These are phyloP conservation scores for Arion vulgaris DNA, from an alignment of 1,140 invertebrate species.

Conservation along the genomic window DNA sequence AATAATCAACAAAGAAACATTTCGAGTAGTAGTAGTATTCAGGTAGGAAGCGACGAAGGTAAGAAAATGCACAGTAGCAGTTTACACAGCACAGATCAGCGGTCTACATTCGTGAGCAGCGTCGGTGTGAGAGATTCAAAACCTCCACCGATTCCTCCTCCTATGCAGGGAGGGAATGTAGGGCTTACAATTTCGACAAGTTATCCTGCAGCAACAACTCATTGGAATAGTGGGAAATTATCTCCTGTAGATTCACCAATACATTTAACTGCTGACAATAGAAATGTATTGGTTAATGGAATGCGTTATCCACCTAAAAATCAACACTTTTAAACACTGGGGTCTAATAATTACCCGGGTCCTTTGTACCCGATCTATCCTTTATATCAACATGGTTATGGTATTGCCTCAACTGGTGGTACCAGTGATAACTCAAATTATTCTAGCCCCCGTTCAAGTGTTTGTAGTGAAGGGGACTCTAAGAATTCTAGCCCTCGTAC, in stretches of 20 bases:
- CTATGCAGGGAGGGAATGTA: conserved; percentile 31
- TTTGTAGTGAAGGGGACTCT: conserved; percentile 78
- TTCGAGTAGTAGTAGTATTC: background rate
- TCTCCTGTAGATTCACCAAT: conserved; percentile 19
- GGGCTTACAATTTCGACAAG: conserved; percentile 10
- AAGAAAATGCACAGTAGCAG: conserved; percentile 15
- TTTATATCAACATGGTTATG: conserved; percentile 43
- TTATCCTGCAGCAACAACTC: conserved; percentile 33
- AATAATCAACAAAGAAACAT: background rate
- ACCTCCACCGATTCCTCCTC: conserved; percentile 45
- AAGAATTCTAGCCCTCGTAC: conserved; percentile 77
- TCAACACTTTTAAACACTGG: conserved; percentile 35
- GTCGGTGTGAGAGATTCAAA: conserved; percentile 26
- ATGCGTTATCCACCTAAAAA: conserved; percentile 44
- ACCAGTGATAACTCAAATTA: conserved; percentile 65
- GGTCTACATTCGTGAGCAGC: conserved; percentile 33
- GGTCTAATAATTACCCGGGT: background rate
- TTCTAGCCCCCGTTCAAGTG: conserved; percentile 76
- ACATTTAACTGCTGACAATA: conserved; percentile 33
- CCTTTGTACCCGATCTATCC: conserved; percentile 9
- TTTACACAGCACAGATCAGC: conserved; percentile 28
- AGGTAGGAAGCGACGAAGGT: conserved; percentile 15
- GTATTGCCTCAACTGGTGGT: conserved; percentile 28
- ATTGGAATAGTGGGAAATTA: conserved; percentile 32
- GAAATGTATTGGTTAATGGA: conserved; percentile 42